Percentiles rank a stretch among this genome's conserved stretches.
Evolutionary conservation across 2,888 invertebrate genomes (phyloP).

Genomic region (Tenthredo distinguenda): DNA sequence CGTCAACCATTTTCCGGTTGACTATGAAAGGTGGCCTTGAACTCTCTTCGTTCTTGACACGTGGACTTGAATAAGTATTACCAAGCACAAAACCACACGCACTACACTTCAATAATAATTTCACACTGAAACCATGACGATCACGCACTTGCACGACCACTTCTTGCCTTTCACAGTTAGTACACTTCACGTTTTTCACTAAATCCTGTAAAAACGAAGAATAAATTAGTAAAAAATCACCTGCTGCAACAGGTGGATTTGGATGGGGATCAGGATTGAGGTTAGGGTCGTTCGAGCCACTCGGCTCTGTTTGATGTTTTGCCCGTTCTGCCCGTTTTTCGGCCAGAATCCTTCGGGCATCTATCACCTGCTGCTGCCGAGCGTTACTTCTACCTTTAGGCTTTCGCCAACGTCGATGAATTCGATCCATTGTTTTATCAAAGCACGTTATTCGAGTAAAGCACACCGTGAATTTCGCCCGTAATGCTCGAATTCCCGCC

Average conservation of each 20-base stretch:
- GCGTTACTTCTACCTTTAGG: neutral
- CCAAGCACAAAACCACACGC: constrained; percentile 20
- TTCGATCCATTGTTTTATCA: neutral
- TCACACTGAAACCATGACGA: constrained; percentile 13
- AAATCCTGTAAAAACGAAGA: neutral
- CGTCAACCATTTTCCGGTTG: neutral
- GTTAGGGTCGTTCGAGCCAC: neutral
- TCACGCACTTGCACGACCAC: constrained; percentile 4
- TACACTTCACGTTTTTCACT: neutral
- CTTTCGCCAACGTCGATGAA: neutral
- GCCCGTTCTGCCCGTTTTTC: neutral
- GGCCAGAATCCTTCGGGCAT: neutral
- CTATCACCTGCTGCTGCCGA: neutral
- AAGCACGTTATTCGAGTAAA: too few species aligned
- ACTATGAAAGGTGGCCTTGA: constrained; percentile 15
- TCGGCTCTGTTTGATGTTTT: neutral
- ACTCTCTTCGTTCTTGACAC: neutral
- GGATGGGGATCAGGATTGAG: neutral
- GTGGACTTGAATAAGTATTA: constrained; percentile 8
- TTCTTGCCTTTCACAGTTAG: neutral
- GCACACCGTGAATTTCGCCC: too few species aligned
- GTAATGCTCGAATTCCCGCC: too few species aligned
- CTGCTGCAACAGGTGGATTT: constrained; percentile 11
- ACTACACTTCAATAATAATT: constrained; percentile 16
- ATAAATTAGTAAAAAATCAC: neutral